Evolutionary conservation across 2,113 vertebrate genomes (phyloP).

Genomic region (Hassar affinis): DNA sequence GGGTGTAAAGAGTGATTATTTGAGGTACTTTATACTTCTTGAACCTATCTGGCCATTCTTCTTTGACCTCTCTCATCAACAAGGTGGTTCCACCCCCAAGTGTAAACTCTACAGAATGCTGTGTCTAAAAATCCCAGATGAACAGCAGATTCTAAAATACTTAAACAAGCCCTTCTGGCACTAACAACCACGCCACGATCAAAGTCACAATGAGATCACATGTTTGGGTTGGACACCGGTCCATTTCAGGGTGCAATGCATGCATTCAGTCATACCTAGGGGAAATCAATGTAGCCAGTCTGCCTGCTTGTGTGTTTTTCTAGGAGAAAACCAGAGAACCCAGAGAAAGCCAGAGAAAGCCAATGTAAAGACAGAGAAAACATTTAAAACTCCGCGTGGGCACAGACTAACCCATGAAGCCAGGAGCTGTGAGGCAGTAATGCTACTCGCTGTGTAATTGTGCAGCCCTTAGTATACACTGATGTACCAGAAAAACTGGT

Average conservation of each 20-base stretch:
- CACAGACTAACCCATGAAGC: background rate
- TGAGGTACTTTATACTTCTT: background rate
- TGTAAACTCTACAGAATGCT: background rate
- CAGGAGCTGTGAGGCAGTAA: background rate
- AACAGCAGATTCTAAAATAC: background rate
- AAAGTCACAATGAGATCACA: background rate
- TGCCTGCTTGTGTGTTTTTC: background rate
- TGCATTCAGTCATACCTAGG: background rate
- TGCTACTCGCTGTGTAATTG: background rate
- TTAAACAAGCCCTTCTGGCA: background rate
- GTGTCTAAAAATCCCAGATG: background rate
- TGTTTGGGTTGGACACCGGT: background rate
- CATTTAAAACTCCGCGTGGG: background rate
- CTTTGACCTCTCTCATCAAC: background rate
- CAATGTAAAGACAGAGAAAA: background rate
- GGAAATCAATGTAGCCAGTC: background rate
- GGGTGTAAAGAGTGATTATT: background rate
- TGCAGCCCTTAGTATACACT: background rate
- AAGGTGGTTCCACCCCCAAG: background rate
- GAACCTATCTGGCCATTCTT: background rate
- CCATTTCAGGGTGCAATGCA: background rate
- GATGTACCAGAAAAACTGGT: too few species aligned
- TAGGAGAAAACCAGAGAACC: background rate
- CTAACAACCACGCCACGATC: background rate
- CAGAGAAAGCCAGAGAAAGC: background rate